Evolutionary conservation across 2,797 vertebrate species (phyloP).

Genomic region (Bovichtus diacanthus): DNA sequence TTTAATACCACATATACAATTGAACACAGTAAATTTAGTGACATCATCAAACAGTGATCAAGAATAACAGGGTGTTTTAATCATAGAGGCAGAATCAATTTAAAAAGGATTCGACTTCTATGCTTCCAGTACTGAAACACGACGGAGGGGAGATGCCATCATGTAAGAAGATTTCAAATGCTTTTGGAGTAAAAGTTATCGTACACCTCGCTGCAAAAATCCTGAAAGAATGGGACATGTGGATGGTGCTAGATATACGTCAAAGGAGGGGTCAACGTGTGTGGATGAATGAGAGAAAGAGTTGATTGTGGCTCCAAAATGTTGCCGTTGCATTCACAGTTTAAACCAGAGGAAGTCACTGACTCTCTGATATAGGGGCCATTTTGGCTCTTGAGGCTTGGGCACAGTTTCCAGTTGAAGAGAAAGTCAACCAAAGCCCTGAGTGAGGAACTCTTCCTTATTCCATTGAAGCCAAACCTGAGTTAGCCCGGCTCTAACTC

Average conservation of each 20-base stretch:
- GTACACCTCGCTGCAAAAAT: constrained; percentile 39
- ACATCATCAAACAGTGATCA: constrained; percentile 82
- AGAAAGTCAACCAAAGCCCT: constrained; percentile 69
- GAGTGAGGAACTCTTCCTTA: constrained; percentile 64
- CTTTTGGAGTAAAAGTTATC: constrained; percentile 46
- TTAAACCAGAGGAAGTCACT: constrained; percentile 63
- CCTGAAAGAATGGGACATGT: constrained; percentile 38
- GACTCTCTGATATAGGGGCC: constrained; percentile 48
- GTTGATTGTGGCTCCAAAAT: constrained; percentile 38
- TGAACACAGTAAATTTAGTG: constrained; percentile 79
- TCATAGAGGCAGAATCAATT: constrained; percentile 52
- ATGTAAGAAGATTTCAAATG: constrained; percentile 50
- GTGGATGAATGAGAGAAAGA: constrained; percentile 48
- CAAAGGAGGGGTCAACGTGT: constrained; percentile 22
- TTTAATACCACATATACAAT: constrained; percentile 74
- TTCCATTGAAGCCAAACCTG: constrained; percentile 71
- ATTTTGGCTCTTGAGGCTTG: constrained; percentile 70
- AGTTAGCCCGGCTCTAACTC: constrained; percentile 69
- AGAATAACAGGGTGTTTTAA: constrained; percentile 62
- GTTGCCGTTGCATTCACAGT: constrained; percentile 72
- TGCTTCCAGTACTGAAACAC: constrained; percentile 57
- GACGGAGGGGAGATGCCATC: constrained; percentile 41
- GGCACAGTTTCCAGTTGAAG: constrained; percentile 73
- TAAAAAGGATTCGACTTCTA: constrained; percentile 40
- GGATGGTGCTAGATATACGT: constrained; percentile 16